Evolutionary conservation across 1,140 invertebrate species (phyloP), one percentile per base, ranked within the genome.

Genomic region (Drosophila asahinai): DNA sequence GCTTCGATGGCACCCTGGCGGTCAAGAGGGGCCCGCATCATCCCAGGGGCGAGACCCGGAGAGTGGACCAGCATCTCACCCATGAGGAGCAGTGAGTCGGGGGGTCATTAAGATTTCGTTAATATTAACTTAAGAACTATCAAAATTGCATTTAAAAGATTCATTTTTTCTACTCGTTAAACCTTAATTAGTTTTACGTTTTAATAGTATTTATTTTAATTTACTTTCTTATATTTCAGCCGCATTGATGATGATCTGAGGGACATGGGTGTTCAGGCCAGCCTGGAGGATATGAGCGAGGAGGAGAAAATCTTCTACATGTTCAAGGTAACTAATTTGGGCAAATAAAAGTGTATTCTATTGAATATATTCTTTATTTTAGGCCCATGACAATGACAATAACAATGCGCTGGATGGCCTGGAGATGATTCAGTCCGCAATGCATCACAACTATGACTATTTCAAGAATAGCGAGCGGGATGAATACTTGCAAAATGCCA

Each of bases 341-440:
- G 11, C 5, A 2, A 1, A 12, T 6, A 8, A 47, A 8, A n/a
- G 22, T 38, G 1, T 30, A 5, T 5, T 2, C 3, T 11, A 15
- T 22, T 30, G 14, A 36, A n/a, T 1, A 25, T 3, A 8, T 27
- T 38, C 2, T 17, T n/a, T 14, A 43, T n/a, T 27, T 66, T 95
- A 96, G 92, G 90, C 96, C 4, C 92, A 93, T 30, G 92, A 93
- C 59, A 92, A 80, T 75, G 96, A 97, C 80, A 96, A 96, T 81
- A 97, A 97, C 86, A 95, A 95, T 9, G 95, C 95, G 62, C 92
- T 97, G 33, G 97, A 97, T 92, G 97, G 97, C 3, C 92, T 97
- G 61, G 97, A 97, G 93, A 95, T 97, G 74, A 92, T 97, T 51
- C 94, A 95, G 60, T 95, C 95, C 11, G 94, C 95, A 64, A 94